A percentile compares a stretch with the other conserved stretches of the same genome.
Evolutionary conservation across 2,797 vertebrate genomes (phyloP).

Genomic region (Trachops cirrhosus): DNA sequence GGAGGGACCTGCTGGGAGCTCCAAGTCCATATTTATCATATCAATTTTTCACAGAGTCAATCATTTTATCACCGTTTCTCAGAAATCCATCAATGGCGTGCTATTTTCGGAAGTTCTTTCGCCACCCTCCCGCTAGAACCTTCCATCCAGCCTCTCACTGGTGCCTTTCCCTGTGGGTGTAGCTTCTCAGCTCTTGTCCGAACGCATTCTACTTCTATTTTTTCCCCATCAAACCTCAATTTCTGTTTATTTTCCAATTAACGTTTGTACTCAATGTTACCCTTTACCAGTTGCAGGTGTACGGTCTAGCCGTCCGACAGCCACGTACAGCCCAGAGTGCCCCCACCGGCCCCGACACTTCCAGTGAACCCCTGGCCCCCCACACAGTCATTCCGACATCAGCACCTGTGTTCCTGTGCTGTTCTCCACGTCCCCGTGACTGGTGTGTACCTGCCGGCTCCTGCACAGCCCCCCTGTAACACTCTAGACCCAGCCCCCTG

Average conservation of each 20-base stretch:
- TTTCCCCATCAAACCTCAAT: not conserved
- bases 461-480: fast-evolving
- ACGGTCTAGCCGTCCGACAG: fast-evolving
- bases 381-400: fast-evolving
- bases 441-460: not conserved
- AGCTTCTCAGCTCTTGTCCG: too few species aligned
- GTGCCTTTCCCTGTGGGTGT: fast-evolving
- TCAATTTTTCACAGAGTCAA: not conserved
- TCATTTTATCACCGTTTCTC: not conserved
- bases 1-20: too few species aligned
- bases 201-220: not conserved
- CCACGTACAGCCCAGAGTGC: too few species aligned
- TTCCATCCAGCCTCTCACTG: not conserved
- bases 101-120: not conserved
- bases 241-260: not conserved
- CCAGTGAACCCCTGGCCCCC: not conserved
- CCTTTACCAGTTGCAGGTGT: not conserved
- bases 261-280: not conserved
- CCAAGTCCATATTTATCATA: not conserved
- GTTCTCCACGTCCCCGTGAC: not conserved
- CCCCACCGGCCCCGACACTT: too few species aligned
- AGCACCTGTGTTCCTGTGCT: not conserved
- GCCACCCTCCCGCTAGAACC: not conserved
- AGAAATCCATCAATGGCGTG: not conserved
- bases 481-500: not conserved